A percentile compares a stretch with the other conserved stretches of the same genome.
Evolutionary conservation across 1,140 invertebrate genomes (phyloP).

Genomic region (Dinoponera quadriceps): DNA sequence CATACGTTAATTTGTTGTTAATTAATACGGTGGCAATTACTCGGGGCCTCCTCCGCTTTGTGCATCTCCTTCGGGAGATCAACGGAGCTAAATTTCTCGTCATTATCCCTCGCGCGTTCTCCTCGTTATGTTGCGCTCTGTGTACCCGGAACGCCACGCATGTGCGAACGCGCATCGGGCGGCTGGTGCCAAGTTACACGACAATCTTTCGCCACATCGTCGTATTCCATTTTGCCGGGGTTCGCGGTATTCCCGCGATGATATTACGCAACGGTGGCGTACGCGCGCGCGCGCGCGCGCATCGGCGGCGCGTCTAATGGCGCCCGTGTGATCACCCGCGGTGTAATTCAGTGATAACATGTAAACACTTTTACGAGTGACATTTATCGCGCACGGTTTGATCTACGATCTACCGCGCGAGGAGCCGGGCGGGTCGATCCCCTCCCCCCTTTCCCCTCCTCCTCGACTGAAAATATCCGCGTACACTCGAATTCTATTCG

Average conservation of each 20-base stretch:
- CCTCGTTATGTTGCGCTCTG: slow-evolving; percentile 44
- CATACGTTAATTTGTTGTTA: slow-evolving; percentile 54
- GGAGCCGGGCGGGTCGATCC: too few relatives aligned
- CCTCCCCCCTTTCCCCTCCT: too few relatives aligned
- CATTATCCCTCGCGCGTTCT: slow-evolving; percentile 65
- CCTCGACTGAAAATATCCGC: background rate
- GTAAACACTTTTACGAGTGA: slow-evolving; percentile 12
- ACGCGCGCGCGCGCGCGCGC: background rate
- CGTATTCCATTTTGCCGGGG: slow-evolving; percentile 40
- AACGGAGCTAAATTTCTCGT: slow-evolving; percentile 65
- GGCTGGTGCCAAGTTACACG: slow-evolving; percentile 6
- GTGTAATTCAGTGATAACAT: slow-evolving; percentile 20
- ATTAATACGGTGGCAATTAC: slow-evolving; percentile 59
- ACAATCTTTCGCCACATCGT: slow-evolving; percentile 44
- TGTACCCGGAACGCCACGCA: slow-evolving; percentile 6
- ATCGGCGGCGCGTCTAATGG: background rate
- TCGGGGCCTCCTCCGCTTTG: slow-evolving; percentile 56
- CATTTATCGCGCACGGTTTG: background rate
- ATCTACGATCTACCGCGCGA: background rate
- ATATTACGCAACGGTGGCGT: slow-evolving; percentile 55
- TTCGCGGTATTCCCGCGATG: slow-evolving; percentile 49
- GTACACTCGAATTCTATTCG: background rate
- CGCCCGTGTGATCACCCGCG: background rate
- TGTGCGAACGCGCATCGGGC: slow-evolving; percentile 21
- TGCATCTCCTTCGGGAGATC: slow-evolving; percentile 18